Percentiles rank a stretch among this genome's conserved stretches.
These are phyloP conservation scores for Dendrocincla fuliginosa DNA, from an alignment of 2,797 vertebrate species.

Conservation along the genomic window DNA sequence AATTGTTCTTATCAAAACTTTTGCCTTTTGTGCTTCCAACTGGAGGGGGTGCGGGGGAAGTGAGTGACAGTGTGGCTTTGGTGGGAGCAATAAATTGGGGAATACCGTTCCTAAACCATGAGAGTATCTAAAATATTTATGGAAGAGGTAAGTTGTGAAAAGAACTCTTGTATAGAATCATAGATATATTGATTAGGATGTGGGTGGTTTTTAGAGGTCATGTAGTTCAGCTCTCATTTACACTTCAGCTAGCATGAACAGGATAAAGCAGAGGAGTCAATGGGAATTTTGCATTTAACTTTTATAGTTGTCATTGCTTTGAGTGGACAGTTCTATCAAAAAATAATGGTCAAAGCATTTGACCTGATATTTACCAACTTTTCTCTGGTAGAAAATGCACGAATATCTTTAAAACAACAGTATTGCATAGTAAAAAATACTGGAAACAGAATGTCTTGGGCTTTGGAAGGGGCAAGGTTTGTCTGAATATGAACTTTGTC, in stretches of 20 bases:
- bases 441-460: background rate
- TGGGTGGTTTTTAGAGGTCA: rapidly evolving
- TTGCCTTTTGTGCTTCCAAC: background rate
- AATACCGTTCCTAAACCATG: background rate
- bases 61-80: background rate
- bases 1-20: background rate
- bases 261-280: rapidly evolving
- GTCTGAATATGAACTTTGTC: background rate
- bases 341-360: background rate
- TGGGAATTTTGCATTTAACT: background rate
- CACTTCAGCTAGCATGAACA: background rate
- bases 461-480: background rate
- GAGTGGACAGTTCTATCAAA: background rate
- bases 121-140: background rate
- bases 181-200: background rate
- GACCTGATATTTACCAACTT: background rate
- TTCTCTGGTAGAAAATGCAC: background rate
- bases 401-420: background rate
- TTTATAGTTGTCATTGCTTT: background rate
- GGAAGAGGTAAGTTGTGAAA: background rate
- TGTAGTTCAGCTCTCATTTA: background rate
- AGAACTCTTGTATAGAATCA: background rate
- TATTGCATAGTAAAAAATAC: background rate
- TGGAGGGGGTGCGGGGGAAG: background rate
- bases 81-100: background rate